A percentile compares a stretch with the other conserved stretches of the same genome.
phyloP scores from a whole-genome alignment of 2,888 invertebrate genomes.

The Xanthia togata region DNA sequence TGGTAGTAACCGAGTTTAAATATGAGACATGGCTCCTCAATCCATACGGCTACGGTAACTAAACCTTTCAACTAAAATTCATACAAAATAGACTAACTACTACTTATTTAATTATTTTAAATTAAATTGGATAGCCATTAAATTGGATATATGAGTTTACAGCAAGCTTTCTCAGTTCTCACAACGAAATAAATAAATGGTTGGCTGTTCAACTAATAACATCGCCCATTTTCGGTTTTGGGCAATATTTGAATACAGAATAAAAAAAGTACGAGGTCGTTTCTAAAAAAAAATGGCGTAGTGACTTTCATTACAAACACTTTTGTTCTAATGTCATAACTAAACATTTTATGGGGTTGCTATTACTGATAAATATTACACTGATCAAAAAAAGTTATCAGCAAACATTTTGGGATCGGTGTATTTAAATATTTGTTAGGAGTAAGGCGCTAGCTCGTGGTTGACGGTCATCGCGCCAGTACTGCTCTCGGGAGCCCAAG shows the following conservation, averaged over 20 bases:
- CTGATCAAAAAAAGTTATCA: constrained; percentile 8
- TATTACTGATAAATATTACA: constrained; percentile 6
- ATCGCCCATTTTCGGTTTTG: background rate
- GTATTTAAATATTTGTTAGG: constrained; percentile 6
- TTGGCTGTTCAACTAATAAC: background rate
- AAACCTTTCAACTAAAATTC: background rate
- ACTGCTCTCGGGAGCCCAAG: constrained; percentile 75
- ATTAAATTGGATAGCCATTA: background rate
- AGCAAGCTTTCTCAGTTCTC: background rate
- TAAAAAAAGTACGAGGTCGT: background rate
- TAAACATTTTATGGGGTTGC: background rate
- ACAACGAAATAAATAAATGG: background rate
- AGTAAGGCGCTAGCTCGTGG: background rate
- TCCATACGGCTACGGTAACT: too few species aligned
- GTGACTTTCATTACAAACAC: background rate
- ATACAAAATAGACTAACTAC: constrained; percentile 19
- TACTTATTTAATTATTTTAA: background rate
- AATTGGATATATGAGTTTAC: background rate
- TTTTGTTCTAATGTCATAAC: background rate
- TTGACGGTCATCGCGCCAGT: constrained; percentile 75
- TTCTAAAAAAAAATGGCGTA: background rate
- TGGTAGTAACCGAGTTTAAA: too few species aligned
- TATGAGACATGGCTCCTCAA: too few species aligned
- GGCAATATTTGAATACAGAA: background rate
- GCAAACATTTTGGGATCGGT: constrained; percentile 10